Evolutionary conservation across 1,140 invertebrate species (phyloP), one percentile per base, ranked within the genome.

Genomic region (Hycleus phaleratus): DNA sequence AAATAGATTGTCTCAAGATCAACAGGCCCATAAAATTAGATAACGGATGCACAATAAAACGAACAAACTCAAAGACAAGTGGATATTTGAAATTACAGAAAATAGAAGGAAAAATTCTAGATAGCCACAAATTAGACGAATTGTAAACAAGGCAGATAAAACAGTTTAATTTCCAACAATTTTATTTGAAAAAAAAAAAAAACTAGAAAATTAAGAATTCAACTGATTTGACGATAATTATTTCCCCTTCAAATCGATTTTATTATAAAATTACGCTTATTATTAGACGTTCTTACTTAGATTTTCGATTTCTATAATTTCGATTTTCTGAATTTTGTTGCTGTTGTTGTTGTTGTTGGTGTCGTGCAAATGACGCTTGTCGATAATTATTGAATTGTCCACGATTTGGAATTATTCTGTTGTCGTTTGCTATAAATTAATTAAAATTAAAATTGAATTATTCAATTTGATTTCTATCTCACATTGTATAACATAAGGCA

Each of bases 401-500:
- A 53, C 70, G 54, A 56, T 63, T 65, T 18, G 63, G 26, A 12
- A 73, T 57, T 39, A 68, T 47, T 56, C 68, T 65, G 39, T 58
- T 63, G 63, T 71, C 71, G 51, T 32, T 32, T 32, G 60, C 61
- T 66, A 59, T 55, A 62, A 63, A 46, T 60, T 55, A 51, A 58
- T 52, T 6, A 32, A 38, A 43, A 6, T 53, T 26, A 26, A 38
- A 11, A n/a, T 10, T 10, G 38, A 51, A 9, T 38, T 10, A 49
- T 12, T 38, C 32, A 32, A 32, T 32, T 5, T 18, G 18, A 1
- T 18, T 32, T 32, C 7, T 5, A 32, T 64, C 70, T 69, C 63
- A 74, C 72, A 59, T 69, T 42, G 40, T 42, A 73, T 51, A 49
- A 71, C 59, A 63, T 69, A 73, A 55, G 72, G 64, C 60, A 74